These are phyloP conservation scores for Spialia ferax DNA, from an alignment of 2,888 invertebrate species.

Conservation along the genomic window DNA sequence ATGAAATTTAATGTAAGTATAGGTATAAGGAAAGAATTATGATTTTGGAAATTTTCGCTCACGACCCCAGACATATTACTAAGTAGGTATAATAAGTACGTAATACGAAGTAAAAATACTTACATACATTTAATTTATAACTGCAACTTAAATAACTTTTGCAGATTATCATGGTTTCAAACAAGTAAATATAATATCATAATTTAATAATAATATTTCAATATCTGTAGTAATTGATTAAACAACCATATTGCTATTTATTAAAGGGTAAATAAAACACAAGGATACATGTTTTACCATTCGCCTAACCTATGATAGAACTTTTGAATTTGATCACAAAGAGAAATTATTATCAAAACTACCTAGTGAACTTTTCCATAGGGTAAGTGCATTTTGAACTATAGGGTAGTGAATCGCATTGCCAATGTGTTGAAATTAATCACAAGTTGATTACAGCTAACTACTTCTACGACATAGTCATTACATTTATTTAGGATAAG, in stretches of 20 bases:
- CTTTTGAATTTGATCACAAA: constrained; percentile 85
- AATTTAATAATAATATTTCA: constrained; percentile 51
- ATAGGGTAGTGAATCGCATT: constrained; percentile 77
- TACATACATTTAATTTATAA: too few relatives aligned
- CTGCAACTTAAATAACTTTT: not conserved
- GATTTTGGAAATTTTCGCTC: too few relatives aligned
- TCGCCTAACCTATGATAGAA: constrained; percentile 86
- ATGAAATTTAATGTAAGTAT: too few relatives aligned
- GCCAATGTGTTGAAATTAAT: constrained; percentile 77
- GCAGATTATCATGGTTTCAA: constrained; percentile 49
- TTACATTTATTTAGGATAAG: constrained; percentile 70
- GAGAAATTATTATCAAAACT: constrained; percentile 85
- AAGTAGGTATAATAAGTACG: too few relatives aligned
- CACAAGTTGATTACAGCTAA: constrained; percentile 79
- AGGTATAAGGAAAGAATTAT: too few relatives aligned
- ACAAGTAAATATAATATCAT: constrained; percentile 47
- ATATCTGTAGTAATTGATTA: constrained; percentile 58
- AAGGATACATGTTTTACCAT: constrained; percentile 78
- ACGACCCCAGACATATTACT: too few relatives aligned
- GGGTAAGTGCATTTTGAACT: constrained; percentile 81
- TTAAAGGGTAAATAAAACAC: constrained; percentile 62
- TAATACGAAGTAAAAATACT: too few relatives aligned
- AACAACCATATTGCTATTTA: constrained; percentile 54
- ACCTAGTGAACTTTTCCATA: constrained; percentile 81
- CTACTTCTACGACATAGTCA: constrained; percentile 71